Evolutionary conservation across 2,797 vertebrate genomes (phyloP).

Genomic region (Bradypodion ventrale): DNA sequence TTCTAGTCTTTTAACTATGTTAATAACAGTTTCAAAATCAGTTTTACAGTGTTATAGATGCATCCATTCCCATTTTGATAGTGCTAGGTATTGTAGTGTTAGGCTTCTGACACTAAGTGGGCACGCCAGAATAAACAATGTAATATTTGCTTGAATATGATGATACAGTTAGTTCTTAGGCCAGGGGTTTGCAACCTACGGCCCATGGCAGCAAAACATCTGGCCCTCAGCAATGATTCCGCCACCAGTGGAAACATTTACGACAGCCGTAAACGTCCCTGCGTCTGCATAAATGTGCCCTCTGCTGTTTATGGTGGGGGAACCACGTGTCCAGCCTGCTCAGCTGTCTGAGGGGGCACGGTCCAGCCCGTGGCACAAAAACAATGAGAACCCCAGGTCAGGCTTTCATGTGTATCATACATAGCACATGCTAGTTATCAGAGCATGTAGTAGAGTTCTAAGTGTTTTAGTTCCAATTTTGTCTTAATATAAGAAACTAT

Average conservation of each 20-base stretch:
- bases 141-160: background rate
- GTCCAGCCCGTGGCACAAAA: too few relatives aligned
- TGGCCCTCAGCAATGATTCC: too few relatives aligned
- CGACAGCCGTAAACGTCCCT: too few relatives aligned
- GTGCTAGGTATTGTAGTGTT: background rate
- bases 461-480: conserved; percentile 9
- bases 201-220: too few relatives aligned
- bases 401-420: conserved; percentile 6
- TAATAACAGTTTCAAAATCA: background rate
- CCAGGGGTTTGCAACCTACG: too few relatives aligned
- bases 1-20: background rate
- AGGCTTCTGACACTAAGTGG: background rate
- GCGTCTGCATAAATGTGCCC: too few relatives aligned
- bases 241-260: too few relatives aligned
- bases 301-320: too few relatives aligned
- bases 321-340: too few relatives aligned
- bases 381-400: too few relatives aligned
- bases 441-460: conserved; percentile 16
- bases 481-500: conserved; percentile 17
- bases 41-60: background rate
- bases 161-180: conserved; percentile 10
- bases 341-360: too few relatives aligned
- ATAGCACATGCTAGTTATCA: conserved; percentile 21
- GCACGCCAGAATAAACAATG: background rate
- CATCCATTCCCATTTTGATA: background rate